Evolutionary conservation across 2,888 invertebrate species (phyloP).

Genomic region (Galerucella calmariensis): DNA sequence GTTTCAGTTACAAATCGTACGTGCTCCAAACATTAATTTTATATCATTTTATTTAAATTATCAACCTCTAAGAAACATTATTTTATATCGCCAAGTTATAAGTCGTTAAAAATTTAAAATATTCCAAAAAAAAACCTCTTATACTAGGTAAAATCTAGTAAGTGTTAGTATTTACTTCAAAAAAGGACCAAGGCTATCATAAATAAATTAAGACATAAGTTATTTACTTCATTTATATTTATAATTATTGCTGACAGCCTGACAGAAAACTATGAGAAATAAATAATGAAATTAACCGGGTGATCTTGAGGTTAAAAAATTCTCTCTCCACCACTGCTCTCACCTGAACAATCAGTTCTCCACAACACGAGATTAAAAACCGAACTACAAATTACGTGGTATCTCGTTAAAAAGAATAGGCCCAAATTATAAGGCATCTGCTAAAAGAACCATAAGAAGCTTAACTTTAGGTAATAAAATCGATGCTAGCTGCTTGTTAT

Average conservation of each 20-base stretch:
- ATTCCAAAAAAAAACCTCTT: no score
- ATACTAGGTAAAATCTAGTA: no score
- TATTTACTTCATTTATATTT: no score
- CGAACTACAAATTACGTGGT: slow-evolving; percentile 34
- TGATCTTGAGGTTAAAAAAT: no score
- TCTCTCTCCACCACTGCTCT: slow-evolving; percentile 32
- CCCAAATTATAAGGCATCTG: slow-evolving; percentile 49
- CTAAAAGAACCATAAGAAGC: slow-evolving; percentile 46
- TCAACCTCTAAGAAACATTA: neutral
- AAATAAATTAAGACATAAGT: no score
- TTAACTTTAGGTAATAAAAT: slow-evolving; percentile 47
- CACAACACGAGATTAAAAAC: slow-evolving; percentile 32
- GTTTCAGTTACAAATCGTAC: neutral
- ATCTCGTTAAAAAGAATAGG: slow-evolving; percentile 51
- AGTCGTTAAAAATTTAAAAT: no score
- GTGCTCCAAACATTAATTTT: neutral
- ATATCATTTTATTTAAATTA: neutral
- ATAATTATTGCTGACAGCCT: no score
- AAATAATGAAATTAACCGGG: no score
- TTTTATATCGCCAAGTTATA: no score
- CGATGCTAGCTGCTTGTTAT: slow-evolving; percentile 46
- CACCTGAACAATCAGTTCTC: slow-evolving; percentile 28
- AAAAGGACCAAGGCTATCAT: no score
- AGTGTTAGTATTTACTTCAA: no score
- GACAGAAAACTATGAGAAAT: no score